Evolutionary conservation across 2,113 vertebrate species (phyloP), one percentile per base, ranked within the genome.

Genomic region (Ophthalmotilapia sp.): DNA sequence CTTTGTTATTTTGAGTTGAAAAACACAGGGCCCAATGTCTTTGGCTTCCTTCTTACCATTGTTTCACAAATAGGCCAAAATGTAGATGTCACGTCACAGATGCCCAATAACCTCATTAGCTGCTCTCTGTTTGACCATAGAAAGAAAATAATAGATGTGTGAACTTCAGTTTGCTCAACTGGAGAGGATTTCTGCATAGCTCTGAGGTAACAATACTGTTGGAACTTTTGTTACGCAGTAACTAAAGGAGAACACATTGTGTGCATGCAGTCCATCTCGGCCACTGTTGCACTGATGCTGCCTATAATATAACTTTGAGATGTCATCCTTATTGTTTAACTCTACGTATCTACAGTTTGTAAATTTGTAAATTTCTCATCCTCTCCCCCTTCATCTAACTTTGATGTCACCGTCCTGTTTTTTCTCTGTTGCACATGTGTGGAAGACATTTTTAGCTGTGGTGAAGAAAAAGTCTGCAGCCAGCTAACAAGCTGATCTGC

Each of bases 1-100:
- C 91, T 96, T 96, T 96, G 96, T 97, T 93, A 91, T 94, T 91
- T 86, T 87, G 87, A 92, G 92, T 86, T 84, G 89, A 89, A 91
- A 91, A 95, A 94, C 94, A 95, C 95, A 91, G 93, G 86, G 91
- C 89, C 95, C 91, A 90, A 91, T 92, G 96, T 95, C 91, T 94
- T 92, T 5, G 93, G 96, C 94, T 96, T 96, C 96, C 96, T 96
- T 95, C 96, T 96, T 88, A 86, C 93, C 91, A 95, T 97, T 97
- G 96, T 97, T 94, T 97, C 95, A 96, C 96, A 97, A 97, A 97
- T 96, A 87, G 95, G 86, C 90, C 91, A 85, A 96, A 96, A 97
- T 97, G 96, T 97, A 97, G 96, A 97, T 97, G 96, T 97, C 96
- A 96, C 90, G 95, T 97, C 95, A 95, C 95, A 96, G 94, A 96